These are phyloP conservation scores for Mungos mungo DNA, from an alignment of 2,113 vertebrate species.

Conservation along the genomic window DNA sequence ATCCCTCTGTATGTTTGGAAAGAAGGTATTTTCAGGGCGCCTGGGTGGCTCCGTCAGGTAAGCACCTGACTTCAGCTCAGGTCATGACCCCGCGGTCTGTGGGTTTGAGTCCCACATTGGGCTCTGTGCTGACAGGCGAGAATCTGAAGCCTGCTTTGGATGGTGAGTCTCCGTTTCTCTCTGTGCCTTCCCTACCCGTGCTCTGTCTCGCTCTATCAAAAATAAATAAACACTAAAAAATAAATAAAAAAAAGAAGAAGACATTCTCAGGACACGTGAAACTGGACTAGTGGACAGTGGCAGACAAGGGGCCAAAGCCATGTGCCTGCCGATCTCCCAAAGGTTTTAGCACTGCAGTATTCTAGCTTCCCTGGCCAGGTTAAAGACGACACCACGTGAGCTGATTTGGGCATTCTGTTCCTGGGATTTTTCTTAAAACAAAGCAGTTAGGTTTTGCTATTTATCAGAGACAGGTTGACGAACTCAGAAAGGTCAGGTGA, in stretches of 20 bases:
- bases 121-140: too few species aligned
- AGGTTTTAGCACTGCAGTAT: not conserved
- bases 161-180: too few species aligned
- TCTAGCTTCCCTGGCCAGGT: not conserved
- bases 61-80: too few species aligned
- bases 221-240: too few species aligned
- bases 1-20: not conserved
- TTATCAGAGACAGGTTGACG: not conserved
- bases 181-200: too few species aligned
- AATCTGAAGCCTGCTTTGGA: too few species aligned
- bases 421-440: slow-evolving; percentile 36
- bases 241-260: not conserved
- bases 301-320: too few species aligned
- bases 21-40: not conserved
- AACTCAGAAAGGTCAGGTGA: slow-evolving; percentile 24
- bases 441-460: not conserved
- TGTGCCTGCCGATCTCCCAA: accelerated
- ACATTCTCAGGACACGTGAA: not conserved
- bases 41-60: too few species aligned
- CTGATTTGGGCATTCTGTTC: not conserved
- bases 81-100: too few species aligned
- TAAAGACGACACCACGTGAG: not conserved
- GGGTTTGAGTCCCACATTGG: too few species aligned
- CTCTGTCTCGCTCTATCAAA: too few species aligned
- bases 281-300: too few species aligned